phyloP scores from a whole-genome alignment of 1,140 invertebrate genomes.

The Ephestia elutella region DNA sequence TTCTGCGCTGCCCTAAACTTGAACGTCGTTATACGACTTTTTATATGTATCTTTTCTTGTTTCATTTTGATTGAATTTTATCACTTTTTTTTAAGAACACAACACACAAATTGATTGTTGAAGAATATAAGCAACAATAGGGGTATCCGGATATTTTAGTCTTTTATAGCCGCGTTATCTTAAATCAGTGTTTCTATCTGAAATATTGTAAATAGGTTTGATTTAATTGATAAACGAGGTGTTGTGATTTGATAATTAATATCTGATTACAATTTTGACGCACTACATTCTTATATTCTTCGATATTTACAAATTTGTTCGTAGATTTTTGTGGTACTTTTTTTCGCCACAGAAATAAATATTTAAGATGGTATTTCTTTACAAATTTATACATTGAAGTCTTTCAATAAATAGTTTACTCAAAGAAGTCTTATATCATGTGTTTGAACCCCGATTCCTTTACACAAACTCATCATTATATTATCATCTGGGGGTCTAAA shows the following conservation, averaged over 20 bases:
- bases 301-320: too few species aligned
- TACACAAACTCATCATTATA: too few species aligned
- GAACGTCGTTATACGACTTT: constrained; percentile 2
- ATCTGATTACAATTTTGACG: neutral
- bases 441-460: too few species aligned
- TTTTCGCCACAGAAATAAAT: too few species aligned
- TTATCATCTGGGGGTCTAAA: too few species aligned
- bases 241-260: neutral
- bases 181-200: neutral
- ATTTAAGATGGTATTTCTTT: too few species aligned
- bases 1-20: constrained; percentile 11
- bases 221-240: neutral
- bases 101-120: neutral
- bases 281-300: too few species aligned
- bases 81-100: neutral
- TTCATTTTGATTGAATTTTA: neutral
- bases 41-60: constrained; percentile 4
- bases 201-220: neutral
- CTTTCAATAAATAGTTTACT: too few species aligned
- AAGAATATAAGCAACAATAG: neutral
- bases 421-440: too few species aligned
- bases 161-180: neutral
- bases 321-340: too few species aligned
- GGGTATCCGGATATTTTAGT: neutral
- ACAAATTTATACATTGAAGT: too few species aligned